Base-by-base conservation (phyloP, 92 coral and sea anemone species). In the Chrysogorgia sp. region DNA sequence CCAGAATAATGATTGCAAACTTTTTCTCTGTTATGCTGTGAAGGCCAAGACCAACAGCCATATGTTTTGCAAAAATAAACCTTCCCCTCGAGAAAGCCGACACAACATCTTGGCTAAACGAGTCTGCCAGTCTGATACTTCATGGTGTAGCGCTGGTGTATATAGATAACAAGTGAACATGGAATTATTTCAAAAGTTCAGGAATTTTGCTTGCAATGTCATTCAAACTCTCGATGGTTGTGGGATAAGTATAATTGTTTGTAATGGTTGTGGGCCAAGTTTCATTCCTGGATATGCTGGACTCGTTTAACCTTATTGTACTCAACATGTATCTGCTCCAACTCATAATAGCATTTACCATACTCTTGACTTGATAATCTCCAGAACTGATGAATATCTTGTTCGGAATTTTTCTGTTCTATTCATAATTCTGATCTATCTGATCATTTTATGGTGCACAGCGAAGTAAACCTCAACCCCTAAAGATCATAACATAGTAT, bases 21-120 rank as follows among this genome's bases (percentile, higher is more conserved):
- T 60, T 60, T 30, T 26, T 17, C 14, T 40, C 67, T 2, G 67
- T 60, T 60, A 60, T 60, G 14, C 67, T 60, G 37, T 24, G 67
- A 60, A 60, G 67, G 34, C 67, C 67, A 60, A 60, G 67, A 30
- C 67, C 67, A 60, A 60, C 40, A 1, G 67, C 29, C 12, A 40
- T 40, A 60, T 60, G 67, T 60, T 60, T 60, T 57, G 29, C 26
- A 57, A 33, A 57, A 57, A 57, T 57, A 57, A 57, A 57, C 26
- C 28, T 57, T 57, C 63, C 63, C 19, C 10, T 57, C 2, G 63
- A 57, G 26, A 57, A 22, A 28, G 67, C 67, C 15, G 37, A 60
- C n/a, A 30, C 1, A 0, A 60, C 35, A 40, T 60, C 67, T 60
- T 60, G 67, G 67, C 67, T 60, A 40, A 60, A 60, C 15, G 67